Evolutionary conservation across 2,888 invertebrate species (phyloP), one percentile per base, ranked within the genome.

Genomic region (Perdita meconis): DNA sequence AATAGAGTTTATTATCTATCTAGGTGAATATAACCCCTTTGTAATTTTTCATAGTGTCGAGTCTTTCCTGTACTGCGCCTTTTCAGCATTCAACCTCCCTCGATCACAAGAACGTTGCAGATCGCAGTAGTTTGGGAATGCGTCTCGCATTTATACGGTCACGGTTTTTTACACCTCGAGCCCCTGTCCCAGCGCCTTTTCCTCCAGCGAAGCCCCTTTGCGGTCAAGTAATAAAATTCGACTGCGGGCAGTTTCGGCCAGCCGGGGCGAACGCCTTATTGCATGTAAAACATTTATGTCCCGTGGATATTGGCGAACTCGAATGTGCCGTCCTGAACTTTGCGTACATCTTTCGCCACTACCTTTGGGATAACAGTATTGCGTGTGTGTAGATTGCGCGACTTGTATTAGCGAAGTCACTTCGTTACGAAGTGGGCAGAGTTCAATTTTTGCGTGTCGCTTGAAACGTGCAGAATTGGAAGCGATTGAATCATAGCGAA

Each of bases 211-310:
- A 82, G 57, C 63, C 80, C 86, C 85, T 85, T 84, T 87, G 88
- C 87, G 87, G 87, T 87, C 86, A 83, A 88, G 91, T 89, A 91
- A 92, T 92, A 92, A 92, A 92, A 92, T 89, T 88, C 87, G 90
- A 87, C 92, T 92, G 92, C 83, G 90, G 91, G 90, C 92, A 91
- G 91, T 92, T 92, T 89, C 81, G 89, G 88, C 91, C 92, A 92
- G 89, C 91, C 90, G 91, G 86, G 88, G 83, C 89, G 80, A 86
- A 86, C 89, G 87, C 90, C 91, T 91, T 92, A 92, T 92, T 92
- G 92, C 92, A 92, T 92, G 92, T 92, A 91, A 92, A 92, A 92
- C 92, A 92, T 92, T 90, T 91, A 91, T 91, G 91, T 86, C 81
- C 89, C 76, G 86, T 81, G 81, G 89, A 91, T 91, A 92, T 91